Conservation (phyloP, 2,113 vertebrate genomes). For the Glareola pratincola region DNA sequence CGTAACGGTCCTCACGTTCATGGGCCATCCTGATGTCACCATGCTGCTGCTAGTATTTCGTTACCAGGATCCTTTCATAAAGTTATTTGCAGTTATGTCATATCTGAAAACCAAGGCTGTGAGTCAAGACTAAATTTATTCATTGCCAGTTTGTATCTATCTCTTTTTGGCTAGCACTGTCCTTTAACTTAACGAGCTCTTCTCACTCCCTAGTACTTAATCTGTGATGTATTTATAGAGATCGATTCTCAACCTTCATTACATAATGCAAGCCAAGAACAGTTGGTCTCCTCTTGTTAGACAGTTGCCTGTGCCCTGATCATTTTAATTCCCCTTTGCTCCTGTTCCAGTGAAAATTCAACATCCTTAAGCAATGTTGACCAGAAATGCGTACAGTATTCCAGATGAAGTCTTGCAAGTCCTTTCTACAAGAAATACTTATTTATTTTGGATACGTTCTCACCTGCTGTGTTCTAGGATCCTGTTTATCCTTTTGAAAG, state of each 20-base stretch:
- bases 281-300: neutral
- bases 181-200: neutral
- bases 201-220: neutral
- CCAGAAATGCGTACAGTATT: neutral
- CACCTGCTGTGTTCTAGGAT: neutral
- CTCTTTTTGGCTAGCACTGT: neutral
- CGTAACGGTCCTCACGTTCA: neutral
- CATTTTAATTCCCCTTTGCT: neutral
- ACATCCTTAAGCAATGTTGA: neutral
- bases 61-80: neutral
- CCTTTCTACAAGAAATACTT: neutral
- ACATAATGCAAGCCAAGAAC: neutral
- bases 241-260: neutral
- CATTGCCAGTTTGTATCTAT: neutral
- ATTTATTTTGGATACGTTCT: neutral
- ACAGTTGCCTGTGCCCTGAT: neutral
- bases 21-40: neutral
- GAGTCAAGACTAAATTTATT: slow-evolving; percentile 39
- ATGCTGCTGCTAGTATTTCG: neutral
- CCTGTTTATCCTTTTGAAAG: neutral
- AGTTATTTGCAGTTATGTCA: neutral
- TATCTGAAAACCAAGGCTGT: neutral
- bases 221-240: slow-evolving; percentile 29
- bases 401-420: neutral
- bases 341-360: neutral